Percentiles rank a stretch among this genome's conserved stretches.
Conservation (phyloP, 2,797 vertebrate genomes). For the Oreochromis grahami region DNA sequence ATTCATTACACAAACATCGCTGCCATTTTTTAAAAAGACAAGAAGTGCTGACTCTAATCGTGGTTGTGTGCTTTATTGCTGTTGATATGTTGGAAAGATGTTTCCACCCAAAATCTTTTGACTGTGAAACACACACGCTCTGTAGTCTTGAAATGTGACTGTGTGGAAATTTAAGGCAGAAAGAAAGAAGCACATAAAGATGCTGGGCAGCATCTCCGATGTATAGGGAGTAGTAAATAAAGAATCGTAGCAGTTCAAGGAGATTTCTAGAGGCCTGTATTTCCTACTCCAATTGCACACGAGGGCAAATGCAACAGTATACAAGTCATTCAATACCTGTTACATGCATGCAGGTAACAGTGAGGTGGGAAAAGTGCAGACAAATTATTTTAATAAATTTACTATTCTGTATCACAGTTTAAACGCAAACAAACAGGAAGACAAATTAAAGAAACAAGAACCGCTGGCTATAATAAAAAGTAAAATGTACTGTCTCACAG, state of each 20-base stretch:
- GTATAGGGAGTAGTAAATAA: neutral
- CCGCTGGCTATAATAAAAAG: neutral
- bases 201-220: neutral
- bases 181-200: neutral
- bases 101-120: neutral
- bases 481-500: neutral
- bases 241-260: neutral
- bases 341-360: neutral
- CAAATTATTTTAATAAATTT: neutral
- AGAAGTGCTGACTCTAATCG: neutral
- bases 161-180: neutral
- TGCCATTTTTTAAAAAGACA: neutral
- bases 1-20: neutral
- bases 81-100: neutral
- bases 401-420: neutral
- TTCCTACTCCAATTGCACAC: neutral
- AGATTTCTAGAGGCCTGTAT: neutral
- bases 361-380: neutral
- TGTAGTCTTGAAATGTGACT: neutral
- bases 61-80: neutral
- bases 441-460: neutral
- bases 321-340: neutral
- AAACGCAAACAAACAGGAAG: neutral
- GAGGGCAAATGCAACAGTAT: neutral
- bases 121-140: neutral